Evolutionary conservation across 2,797 vertebrate genomes (phyloP).

Genomic region (Thaleichthys pacificus): DNA sequence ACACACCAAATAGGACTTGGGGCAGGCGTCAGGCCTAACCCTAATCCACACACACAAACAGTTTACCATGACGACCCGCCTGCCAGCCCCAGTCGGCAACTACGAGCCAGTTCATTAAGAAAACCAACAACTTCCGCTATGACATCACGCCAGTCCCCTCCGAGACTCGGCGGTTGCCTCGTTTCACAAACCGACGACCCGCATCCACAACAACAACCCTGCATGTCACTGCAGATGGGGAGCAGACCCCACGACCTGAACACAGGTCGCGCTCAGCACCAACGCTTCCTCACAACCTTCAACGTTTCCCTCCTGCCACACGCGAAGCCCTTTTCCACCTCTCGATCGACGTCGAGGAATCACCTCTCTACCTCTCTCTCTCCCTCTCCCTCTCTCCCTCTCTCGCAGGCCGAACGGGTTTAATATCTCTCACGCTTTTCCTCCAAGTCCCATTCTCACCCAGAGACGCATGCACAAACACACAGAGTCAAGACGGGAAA

Average conservation of each 20-base stretch:
- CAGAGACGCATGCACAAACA: constrained; percentile 35
- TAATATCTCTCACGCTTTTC: constrained; percentile 33
- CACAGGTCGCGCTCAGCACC: constrained; percentile 25
- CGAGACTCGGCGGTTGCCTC: constrained; percentile 19
- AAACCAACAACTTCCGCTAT: constrained; percentile 21
- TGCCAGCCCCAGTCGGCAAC: constrained; percentile 41
- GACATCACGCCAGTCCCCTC: constrained; percentile 13
- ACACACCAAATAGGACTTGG: not conserved
- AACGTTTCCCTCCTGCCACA: not conserved
- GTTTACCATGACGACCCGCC: constrained; percentile 14
- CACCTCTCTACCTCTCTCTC: not conserved
- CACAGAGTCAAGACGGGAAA: not conserved
- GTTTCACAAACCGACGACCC: constrained; percentile 19
- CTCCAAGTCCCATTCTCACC: constrained; percentile 35
- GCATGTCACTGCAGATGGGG: constrained; percentile 17
- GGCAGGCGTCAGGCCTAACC: not conserved
- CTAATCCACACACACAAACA: not conserved
- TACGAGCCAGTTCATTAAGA: constrained; percentile 22
- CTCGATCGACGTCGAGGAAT: not conserved
- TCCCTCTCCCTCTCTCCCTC: not conserved
- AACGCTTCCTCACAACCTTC: constrained; percentile 17
- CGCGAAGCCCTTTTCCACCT: constrained; percentile 19
- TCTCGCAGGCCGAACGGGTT: constrained; percentile 10
- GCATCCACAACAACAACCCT: constrained; percentile 27
- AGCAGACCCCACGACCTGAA: constrained; percentile 15